A percentile compares a stretch with the other conserved stretches of the same genome.
Conservation (phyloP, 2,888 invertebrate species). For the Sclerodermus sp. region DNA sequence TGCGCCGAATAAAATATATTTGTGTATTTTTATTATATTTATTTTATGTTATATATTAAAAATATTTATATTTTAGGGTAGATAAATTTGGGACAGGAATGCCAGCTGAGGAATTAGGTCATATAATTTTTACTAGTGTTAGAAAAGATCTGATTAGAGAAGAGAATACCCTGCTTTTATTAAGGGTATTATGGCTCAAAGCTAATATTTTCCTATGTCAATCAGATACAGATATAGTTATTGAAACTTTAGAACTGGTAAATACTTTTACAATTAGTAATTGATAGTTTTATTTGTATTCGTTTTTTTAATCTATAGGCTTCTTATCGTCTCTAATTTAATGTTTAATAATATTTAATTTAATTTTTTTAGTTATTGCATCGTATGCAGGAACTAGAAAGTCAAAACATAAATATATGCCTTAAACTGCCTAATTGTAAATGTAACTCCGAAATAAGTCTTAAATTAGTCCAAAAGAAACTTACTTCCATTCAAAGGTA, state of each 20-base stretch:
- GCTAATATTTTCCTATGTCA: constrained; percentile 62
- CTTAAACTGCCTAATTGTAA: constrained; percentile 62
- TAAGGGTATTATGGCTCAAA: constrained; percentile 62
- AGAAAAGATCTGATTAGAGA: constrained; percentile 57
- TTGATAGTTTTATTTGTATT: too few relatives aligned
- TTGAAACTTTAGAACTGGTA: constrained; percentile 60
- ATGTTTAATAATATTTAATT: neutral
- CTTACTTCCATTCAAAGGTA: constrained; percentile 61
- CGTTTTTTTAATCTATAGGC: neutral
- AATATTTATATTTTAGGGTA: constrained; percentile 22
- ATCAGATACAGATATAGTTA: constrained; percentile 60
- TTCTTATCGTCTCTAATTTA: neutral
- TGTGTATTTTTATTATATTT: too few relatives aligned
- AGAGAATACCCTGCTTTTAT: constrained; percentile 57
- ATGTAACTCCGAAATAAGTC: constrained; percentile 59
- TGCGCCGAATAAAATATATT: too few relatives aligned
- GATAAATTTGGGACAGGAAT: constrained; percentile 50
- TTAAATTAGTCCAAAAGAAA: constrained; percentile 58
- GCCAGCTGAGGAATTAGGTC: constrained; percentile 58
- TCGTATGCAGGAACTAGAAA: constrained; percentile 41
- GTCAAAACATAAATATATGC: constrained; percentile 44
- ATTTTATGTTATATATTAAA: too few relatives aligned
- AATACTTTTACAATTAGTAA: constrained; percentile 18
- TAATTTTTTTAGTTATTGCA: constrained; percentile 29
- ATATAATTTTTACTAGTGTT: constrained; percentile 58